These are phyloP conservation scores for Euspilapteryx auroguttella DNA, from an alignment of 2,888 invertebrate genomes.

Conservation along the genomic window DNA sequence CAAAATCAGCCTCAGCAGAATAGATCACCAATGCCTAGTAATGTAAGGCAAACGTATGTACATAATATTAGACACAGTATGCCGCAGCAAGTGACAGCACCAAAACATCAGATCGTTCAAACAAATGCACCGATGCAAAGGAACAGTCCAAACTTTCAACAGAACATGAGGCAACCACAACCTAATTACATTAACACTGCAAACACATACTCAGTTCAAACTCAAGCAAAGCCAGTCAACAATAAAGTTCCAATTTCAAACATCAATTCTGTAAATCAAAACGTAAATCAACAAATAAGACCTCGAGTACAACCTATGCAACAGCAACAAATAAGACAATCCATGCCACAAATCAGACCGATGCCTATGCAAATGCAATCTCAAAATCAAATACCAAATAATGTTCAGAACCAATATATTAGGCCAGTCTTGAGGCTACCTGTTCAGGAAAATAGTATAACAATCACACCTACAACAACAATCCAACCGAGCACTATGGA, in stretches of 20 bases:
- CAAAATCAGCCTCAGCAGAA: slow-evolving; percentile 3
- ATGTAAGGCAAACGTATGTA: slow-evolving; percentile 5
- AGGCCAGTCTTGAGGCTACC: background rate
- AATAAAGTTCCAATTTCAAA: background rate
- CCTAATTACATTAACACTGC: background rate
- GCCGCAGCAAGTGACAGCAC: slow-evolving; percentile 1
- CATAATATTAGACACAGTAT: slow-evolving; percentile 1
- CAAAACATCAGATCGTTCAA: slow-evolving; percentile 7
- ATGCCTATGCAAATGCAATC: background rate
- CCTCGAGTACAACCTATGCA: background rate
- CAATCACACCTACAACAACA: too few species aligned
- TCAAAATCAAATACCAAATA: background rate
- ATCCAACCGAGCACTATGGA: slow-evolving; percentile 8
- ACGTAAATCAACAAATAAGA: background rate
- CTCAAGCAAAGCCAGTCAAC: background rate
- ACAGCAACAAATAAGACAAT: background rate
- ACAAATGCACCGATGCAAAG: background rate
- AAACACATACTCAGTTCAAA: too few species aligned
- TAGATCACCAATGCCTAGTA: slow-evolving; percentile 5
- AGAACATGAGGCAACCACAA: slow-evolving; percentile 3
- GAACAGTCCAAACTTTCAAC: slow-evolving; percentile 6
- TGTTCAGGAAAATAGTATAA: too few species aligned
- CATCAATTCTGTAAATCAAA: background rate
- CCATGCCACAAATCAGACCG: background rate
- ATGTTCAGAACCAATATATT: background rate